Base-by-base conservation (phyloP, 2,888 invertebrate species). In the Dryocosmus kuriphilus region DNA sequence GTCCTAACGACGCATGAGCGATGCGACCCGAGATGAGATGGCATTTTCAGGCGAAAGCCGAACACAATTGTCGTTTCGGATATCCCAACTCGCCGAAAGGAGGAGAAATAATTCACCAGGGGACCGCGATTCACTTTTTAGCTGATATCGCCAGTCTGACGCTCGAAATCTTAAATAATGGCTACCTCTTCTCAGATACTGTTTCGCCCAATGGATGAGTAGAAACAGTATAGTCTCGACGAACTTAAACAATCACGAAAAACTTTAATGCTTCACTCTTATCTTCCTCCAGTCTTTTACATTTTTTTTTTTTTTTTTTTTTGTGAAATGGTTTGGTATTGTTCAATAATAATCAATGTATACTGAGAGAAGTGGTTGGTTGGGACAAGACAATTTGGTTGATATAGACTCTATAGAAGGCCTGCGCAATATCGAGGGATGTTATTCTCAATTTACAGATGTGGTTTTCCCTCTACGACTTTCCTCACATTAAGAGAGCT, bases 1-100 rank as follows among this genome's bases (percentile, higher is more conserved):
- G 83, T 83, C 81, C 81, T 85, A 85, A 84, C 83, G 83, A 83
- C 81, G 83, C 80, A 81, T 85, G 81, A 83, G 83, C 82, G 84
- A 84, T 83, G 84, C 81, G 80, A 80, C 80, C 81, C 77, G 77
- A 84, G 83, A 83, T 82, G 82, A 82, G 82, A 82, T 77, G 81
- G 82, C 82, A 82, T 82, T 82, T 82, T 79, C 79, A 78, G 81
- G 79, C 79, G 80, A 82, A 51, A 78, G 79, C 79, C 78, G 79
- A 82, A 81, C 82, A 81, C 82, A 82, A 82, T 82, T 82, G 82
- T 75, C 80, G 82, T 81, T 82, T 82, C 81, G 77, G 81, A 77
- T 75, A 74, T 63, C 77, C 74, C 60, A 77, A 77, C 78, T 82
- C 71, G 77, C 67, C 79, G 65, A 78, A 80, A 79, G 79, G 73